Conservation (phyloP, 2,888 invertebrate genomes). For the Diarsia mendica region DNA sequence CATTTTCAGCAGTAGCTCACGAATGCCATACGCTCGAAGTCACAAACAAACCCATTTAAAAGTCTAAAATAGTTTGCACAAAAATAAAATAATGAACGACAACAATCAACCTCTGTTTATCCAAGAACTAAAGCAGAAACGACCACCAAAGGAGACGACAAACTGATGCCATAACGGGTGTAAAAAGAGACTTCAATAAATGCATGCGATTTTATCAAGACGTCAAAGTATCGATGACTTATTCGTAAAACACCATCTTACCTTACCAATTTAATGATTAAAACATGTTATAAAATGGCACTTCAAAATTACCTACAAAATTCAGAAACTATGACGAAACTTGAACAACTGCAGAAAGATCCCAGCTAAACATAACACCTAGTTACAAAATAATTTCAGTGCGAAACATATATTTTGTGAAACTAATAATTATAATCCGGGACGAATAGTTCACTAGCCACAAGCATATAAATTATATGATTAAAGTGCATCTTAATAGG, state of each 20-base stretch:
- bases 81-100: too few species aligned
- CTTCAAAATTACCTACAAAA: neutral
- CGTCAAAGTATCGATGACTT: neutral
- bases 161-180: neutral
- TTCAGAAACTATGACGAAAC: neutral
- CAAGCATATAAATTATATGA: slow-evolving; percentile 51
- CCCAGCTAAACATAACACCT: slow-evolving; percentile 8
- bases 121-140: neutral
- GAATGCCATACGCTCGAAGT: too few species aligned
- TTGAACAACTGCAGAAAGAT: slow-evolving; percentile 11
- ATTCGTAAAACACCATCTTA: too few species aligned
- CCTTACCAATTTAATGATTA: neutral
- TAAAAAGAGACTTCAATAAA: neutral
- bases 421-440: slow-evolving; percentile 48
- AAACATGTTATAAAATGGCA: neutral
- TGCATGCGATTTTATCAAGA: neutral
- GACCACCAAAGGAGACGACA: neutral
- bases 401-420: slow-evolving; percentile 34
- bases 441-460: slow-evolving; percentile 29
- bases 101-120: neutral
- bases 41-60: too few species aligned
- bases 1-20: too few species aligned
- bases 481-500: slow-evolving; percentile 66
- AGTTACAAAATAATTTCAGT: slow-evolving; percentile 39
- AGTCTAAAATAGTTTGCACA: too few species aligned